Base-by-base conservation (phyloP, 2,797 vertebrate species). In the Pempheris klunzingeri region DNA sequence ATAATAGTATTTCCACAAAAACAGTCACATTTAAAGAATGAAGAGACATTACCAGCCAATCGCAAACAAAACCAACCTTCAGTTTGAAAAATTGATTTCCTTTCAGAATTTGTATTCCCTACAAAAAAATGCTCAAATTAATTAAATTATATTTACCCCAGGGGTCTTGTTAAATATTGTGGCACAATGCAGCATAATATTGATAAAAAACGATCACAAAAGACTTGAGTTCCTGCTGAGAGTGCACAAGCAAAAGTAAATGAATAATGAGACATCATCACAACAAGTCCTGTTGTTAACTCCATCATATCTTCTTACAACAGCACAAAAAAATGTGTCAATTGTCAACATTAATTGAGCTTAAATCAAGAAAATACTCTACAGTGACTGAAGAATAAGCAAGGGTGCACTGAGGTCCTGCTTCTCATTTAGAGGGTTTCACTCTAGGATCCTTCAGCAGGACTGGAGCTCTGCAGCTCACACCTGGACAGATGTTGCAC, bases 401-500 rank as follows among this genome's bases (percentile, higher is more conserved):
- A 32, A 11, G 8, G 20, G 47, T 22, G n/a, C 9, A 2, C 3
- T 0, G 30, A 5, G 43, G 36, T 26, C 9, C 20, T 15, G 15
- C 11, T 9, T 20, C 24, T 46, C 72, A 54, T 38, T 65, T n/a
- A 24, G n/a, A 55, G 4, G 39, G 5, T 20, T 12, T 60, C 13
- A 10, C 8, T 34, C 14, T 12, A 4, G 12, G 5, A 7, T 41
- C 39, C 26, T 9, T 55, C 55, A 55, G 54, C 22, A 59, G 58
- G 20, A 7, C 41, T 1, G 20, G 38, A 26, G 22, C 12, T 59
- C 61, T 71, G 50, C 4, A 87, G 69, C 57, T 88, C 84, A 36
- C 24, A 28, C 68, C 41, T 73, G 22, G 71, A 87, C 26, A 90
- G 68, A 69, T 86, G 85, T 22, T 88, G 88, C 38, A 86, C 87